Evolutionary conservation across 2,797 vertebrate species (phyloP).

Genomic region (Pseudotriccus pelzelni): DNA sequence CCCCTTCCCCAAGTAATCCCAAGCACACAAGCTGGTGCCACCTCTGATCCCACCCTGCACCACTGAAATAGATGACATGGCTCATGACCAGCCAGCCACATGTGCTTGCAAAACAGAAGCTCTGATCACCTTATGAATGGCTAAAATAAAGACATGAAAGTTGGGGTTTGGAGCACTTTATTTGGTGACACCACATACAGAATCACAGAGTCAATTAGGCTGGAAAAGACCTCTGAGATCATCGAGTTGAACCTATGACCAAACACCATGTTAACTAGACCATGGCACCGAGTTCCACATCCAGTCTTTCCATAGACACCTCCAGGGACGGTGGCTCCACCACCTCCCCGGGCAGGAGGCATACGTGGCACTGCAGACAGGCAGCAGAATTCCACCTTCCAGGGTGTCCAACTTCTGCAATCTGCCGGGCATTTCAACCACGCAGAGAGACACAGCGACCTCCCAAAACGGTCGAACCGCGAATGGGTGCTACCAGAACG

Average conservation of each 20-base stretch:
- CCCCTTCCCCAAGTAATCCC: not conserved
- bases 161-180: not conserved
- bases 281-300: not conserved
- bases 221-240: not conserved
- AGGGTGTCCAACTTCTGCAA: too few species aligned
- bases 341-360: too few species aligned
- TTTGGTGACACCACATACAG: not conserved
- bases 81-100: fast-evolving
- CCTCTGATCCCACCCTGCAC: not conserved
- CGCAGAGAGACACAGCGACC: too few species aligned
- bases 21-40: too few species aligned
- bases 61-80: fast-evolving
- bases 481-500: too few species aligned
- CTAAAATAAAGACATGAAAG: fast-evolving
- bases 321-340: not conserved
- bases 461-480: too few species aligned
- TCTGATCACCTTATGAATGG: fast-evolving
- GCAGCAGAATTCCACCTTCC: too few species aligned
- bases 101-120: not conserved
- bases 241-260: not conserved
- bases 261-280: not conserved
- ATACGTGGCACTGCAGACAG: too few species aligned
- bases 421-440: too few species aligned
- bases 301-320: not conserved
- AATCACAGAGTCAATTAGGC: not conserved